Percentiles rank a stretch among this genome's conserved stretches.
Evolutionary conservation across 2,113 vertebrate genomes (phyloP).

Genomic region (Anolis sagrei): DNA sequence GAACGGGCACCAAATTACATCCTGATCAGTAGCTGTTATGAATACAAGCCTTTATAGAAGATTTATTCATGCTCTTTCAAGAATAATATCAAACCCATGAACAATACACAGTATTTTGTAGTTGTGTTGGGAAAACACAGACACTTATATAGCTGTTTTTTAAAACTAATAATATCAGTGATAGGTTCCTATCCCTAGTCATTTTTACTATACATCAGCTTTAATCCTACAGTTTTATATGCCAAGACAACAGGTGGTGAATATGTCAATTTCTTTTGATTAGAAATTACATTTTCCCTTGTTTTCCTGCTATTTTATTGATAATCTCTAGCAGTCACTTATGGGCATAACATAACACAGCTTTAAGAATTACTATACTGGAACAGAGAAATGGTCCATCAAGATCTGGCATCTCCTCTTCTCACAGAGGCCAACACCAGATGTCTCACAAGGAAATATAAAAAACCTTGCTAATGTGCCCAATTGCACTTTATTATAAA

Average conservation of each 20-base stretch:
- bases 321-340: slow-evolving; percentile 48
- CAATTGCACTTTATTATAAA: slow-evolving; percentile 55
- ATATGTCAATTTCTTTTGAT: slow-evolving; percentile 55
- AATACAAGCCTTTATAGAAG: too few relatives aligned
- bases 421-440: slow-evolving; percentile 50
- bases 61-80: too few relatives aligned
- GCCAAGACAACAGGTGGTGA: slow-evolving; percentile 67
- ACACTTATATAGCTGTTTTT: slow-evolving; percentile 43
- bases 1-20: too few relatives aligned
- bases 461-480: slow-evolving; percentile 52
- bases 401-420: slow-evolving; percentile 48
- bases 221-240: slow-evolving; percentile 56
- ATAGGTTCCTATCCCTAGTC: slow-evolving; percentile 1
- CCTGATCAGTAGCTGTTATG: too few relatives aligned
- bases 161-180: slow-evolving; percentile 48
- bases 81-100: background rate
- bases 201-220: slow-evolving; percentile 53
- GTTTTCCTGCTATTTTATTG: slow-evolving; percentile 53
- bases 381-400: slow-evolving; percentile 57
- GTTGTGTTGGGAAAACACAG: background rate
- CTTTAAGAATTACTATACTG: slow-evolving; percentile 41
- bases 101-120: slow-evolving; percentile 29
- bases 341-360: slow-evolving; percentile 45
- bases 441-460: slow-evolving; percentile 62
- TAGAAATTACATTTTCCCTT: slow-evolving; percentile 51